Evolutionary conservation across 2,888 invertebrate genomes (phyloP), one percentile per base, ranked within the genome.

Genomic region (Sinopyrophorus schimmeli): DNA sequence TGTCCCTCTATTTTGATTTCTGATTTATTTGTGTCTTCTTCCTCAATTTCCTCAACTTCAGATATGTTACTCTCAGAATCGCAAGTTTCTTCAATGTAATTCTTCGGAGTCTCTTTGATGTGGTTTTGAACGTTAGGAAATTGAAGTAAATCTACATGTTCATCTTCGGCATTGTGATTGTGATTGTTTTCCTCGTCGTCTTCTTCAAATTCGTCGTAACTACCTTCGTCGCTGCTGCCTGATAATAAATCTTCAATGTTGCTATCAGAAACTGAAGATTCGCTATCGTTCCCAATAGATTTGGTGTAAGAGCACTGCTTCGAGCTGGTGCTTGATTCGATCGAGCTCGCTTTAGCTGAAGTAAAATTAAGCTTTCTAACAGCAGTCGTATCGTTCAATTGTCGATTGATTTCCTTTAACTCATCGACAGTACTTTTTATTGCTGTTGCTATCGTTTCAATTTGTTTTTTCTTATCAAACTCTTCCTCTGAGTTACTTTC

Each of bases 151-250:
- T 58, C 14, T 64, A 27, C 44, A 54, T 5, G 62, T 65, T 72
- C 53, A 51, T 77, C 73, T 43, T 76, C 77, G 10, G 75, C 71
- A 53, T 74, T 72, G n/a, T n/a, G n/a, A n/a, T n/a, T n/a, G n/a
- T 41, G 71, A 70, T 47, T 72, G 60, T 31, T 54, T 62, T 6
- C 76, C 58, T 75, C 64, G 31, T 56, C 64, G 7, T 75, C 76
- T 58, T 75, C 69, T 37, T 66, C 65, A 46, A 64, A 65, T 41
- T 67, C 68, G 16, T 70, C 69, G 24, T 67, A 65, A 42, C 62
- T 66, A n/a, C 57, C 66, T 28, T 70, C 70, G 3, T 71, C 70
- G 9, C 66, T 62, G 30, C 49, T 49, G 9, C 24, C 49, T 9
- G 53, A 53, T 27, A 53, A 18, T 14, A 73, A 47, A 40, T 74